phyloP scores from a whole-genome alignment of 2,888 invertebrate genomes.

The Chrysomela aeneicollis region DNA sequence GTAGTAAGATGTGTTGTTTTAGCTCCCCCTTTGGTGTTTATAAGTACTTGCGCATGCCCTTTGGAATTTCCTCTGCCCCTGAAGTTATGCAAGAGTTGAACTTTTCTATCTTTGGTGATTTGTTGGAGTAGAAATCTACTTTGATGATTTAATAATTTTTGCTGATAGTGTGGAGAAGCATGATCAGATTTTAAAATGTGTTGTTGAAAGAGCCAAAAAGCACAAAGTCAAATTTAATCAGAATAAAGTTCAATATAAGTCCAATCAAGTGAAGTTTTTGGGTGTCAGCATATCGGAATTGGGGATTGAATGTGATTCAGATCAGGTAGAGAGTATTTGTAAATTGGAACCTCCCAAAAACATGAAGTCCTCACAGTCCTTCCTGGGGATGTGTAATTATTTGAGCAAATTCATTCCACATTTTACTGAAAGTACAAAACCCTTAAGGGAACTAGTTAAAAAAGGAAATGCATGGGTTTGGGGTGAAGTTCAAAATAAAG shows the following conservation, averaged over 20 bases:
- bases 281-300: neutral
- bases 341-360: no score
- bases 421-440: neutral
- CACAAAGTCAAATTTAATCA: no score
- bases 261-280: neutral
- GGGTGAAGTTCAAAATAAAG: conserved; percentile 10
- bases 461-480: neutral
- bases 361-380: conserved; percentile 1
- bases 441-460: neutral
- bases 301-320: neutral
- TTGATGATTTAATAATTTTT: no score
- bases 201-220: no score
- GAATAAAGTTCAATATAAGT: neutral
- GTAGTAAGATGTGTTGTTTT: conserved; percentile 13
- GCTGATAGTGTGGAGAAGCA: neutral
- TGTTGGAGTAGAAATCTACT: neutral
- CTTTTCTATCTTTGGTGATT: neutral
- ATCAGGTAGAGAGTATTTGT: neutral
- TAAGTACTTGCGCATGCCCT: neutral
- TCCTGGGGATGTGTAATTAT: conserved; percentile 8
- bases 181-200: neutral
- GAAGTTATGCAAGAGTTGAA: neutral
- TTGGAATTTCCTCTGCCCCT: neutral
- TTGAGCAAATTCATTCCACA: conserved; percentile 8
- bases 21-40: neutral